Evolutionary conservation across 1,140 invertebrate genomes (phyloP).

Genomic region (Solenopsis fugax): DNA sequence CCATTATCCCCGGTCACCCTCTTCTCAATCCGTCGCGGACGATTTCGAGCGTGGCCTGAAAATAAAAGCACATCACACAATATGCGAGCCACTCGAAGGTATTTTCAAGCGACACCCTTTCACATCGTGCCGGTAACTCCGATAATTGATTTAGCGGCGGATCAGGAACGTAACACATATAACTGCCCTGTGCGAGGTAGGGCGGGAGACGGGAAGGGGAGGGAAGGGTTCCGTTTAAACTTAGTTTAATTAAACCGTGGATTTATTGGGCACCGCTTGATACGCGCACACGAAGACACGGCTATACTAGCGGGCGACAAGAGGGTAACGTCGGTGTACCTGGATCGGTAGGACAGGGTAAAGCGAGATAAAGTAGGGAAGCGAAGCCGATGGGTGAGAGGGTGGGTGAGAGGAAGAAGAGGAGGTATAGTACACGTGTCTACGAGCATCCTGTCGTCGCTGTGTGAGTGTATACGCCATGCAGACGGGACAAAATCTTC

Average conservation of each 20-base stretch:
- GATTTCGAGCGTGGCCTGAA: constrained; percentile 31
- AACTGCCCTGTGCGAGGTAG: constrained; percentile 78
- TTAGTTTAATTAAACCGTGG: constrained; percentile 85
- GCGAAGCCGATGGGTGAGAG: constrained; percentile 16
- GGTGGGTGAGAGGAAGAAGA: neutral
- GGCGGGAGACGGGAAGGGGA: neutral
- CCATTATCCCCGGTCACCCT: neutral
- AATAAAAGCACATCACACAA: constrained; percentile 54
- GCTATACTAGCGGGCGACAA: constrained; percentile 62
- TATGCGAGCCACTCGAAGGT: constrained; percentile 49
- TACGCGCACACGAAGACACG: constrained; percentile 74
- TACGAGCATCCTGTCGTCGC: constrained; percentile 8
- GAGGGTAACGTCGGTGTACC: constrained; percentile 48
- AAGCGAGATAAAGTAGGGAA: constrained; percentile 14
- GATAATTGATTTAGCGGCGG: constrained; percentile 85
- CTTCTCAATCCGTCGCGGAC: constrained; percentile 29
- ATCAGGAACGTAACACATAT: constrained; percentile 83
- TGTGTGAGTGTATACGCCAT: constrained; percentile 30
- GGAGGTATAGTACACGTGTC: constrained; percentile 50
- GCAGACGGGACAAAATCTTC: constrained; percentile 58
- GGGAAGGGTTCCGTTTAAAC: constrained; percentile 81
- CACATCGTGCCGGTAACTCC: constrained; percentile 71
- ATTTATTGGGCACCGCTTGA: constrained; percentile 82
- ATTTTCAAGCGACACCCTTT: constrained; percentile 49
- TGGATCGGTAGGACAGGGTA: neutral